These are phyloP conservation scores for Drosophila monieri DNA, from an alignment of 2,888 invertebrate species.

Conservation along the genomic window DNA sequence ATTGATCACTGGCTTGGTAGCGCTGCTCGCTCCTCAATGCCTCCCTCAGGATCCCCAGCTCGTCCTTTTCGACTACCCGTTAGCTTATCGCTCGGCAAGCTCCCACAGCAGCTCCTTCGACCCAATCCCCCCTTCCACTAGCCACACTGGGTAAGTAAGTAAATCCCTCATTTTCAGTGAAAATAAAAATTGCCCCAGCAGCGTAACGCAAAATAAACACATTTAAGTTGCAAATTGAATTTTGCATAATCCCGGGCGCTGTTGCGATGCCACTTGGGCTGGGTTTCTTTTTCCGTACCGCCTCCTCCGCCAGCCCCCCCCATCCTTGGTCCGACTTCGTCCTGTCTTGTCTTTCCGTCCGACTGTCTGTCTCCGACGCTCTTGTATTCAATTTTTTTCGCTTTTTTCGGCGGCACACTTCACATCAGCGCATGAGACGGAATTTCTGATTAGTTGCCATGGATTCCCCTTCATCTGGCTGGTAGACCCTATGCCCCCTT, in stretches of 20 bases:
- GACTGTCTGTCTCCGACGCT: conserved; percentile 20
- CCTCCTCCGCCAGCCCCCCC: neutral
- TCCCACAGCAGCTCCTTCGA: conserved; percentile 7
- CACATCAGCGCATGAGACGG: conserved; percentile 72
- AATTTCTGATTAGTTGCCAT: conserved; percentile 74
- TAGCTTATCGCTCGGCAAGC: conserved; percentile 29
- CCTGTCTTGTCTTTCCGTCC: conserved; percentile 15
- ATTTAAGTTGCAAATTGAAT: conserved; percentile 83
- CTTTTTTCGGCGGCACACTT: conserved; percentile 39
- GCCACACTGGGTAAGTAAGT: conserved; percentile 45
- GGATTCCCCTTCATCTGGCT: conserved; percentile 45
- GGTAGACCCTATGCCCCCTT: neutral
- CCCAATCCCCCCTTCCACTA: conserved; percentile 15
- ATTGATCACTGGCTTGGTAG: conserved; percentile 56
- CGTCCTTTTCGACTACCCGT: conserved; percentile 15
- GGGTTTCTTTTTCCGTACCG: conserved; percentile 3
- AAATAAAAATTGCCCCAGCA: conserved; percentile 76
- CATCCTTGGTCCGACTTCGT: conserved; percentile 29
- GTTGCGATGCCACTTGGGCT: conserved; percentile 32
- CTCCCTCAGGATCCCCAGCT: conserved; percentile 32
- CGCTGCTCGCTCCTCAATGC: conserved; percentile 34
- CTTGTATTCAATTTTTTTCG: conserved; percentile 14
- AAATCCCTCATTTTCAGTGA: conserved; percentile 79
- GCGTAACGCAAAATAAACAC: conserved; percentile 82
- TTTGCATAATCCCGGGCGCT: conserved; percentile 77